Conservation (phyloP, 2,888 invertebrate species). For the Mamestra brassicae region DNA sequence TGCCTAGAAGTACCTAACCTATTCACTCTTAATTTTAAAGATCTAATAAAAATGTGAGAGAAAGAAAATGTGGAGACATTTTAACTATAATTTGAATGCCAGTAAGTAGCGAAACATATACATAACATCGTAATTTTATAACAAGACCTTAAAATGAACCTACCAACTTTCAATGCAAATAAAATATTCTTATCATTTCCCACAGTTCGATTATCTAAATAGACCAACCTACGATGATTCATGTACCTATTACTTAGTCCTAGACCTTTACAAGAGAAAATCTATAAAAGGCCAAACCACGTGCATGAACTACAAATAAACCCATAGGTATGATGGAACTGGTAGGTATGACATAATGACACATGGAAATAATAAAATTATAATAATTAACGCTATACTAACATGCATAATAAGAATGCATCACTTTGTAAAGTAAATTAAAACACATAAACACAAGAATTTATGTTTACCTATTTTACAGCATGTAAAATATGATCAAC, state of each 20-base stretch:
- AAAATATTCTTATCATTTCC: neutral
- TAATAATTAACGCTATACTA: constrained; percentile 4
- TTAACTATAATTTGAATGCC: too few relatives aligned
- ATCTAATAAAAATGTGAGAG: too few relatives aligned
- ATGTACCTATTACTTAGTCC: neutral
- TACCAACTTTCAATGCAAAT: neutral
- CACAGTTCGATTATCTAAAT: neutral
- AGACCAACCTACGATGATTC: neutral
- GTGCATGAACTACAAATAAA: constrained; percentile 12
- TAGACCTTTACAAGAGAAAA: neutral
- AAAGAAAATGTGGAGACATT: too few relatives aligned
- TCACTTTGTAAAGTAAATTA: neutral
- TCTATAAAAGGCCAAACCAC: neutral
- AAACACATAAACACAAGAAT: neutral
- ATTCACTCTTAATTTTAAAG: too few relatives aligned
- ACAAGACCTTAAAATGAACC: too few relatives aligned
- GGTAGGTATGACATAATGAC: neutral
- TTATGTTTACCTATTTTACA: too few relatives aligned
- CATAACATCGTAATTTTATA: too few relatives aligned
- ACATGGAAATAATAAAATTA: constrained; percentile 11
- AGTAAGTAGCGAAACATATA: too few relatives aligned
- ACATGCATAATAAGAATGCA: neutral
- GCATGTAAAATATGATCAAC: too few relatives aligned
- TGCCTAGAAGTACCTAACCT: neutral
- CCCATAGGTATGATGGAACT: neutral